These are phyloP conservation scores for Saiga tatarica DNA, from an alignment of 2,113 vertebrate species.

Conservation along the genomic window DNA sequence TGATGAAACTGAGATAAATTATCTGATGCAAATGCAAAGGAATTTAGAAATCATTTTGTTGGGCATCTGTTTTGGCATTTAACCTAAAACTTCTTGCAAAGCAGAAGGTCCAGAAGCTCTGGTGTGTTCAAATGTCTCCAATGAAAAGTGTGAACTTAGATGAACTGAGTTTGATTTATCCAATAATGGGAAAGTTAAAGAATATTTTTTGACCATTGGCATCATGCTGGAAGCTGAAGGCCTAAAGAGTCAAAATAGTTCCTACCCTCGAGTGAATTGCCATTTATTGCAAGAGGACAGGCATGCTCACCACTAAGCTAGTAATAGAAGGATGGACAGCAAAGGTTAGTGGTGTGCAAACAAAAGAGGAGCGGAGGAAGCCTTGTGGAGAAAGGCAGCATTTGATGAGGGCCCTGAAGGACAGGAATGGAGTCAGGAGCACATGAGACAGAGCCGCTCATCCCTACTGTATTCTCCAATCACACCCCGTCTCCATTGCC, in stretches of 20 bases:
- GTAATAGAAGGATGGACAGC: neutral
- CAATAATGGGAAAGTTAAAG: neutral
- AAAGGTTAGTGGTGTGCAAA: neutral
- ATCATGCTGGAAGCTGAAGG: neutral
- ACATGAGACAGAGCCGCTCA: neutral
- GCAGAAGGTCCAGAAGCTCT: neutral
- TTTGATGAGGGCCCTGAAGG: neutral
- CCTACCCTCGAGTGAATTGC: neutral
- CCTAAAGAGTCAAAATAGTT: neutral
- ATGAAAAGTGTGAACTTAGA: neutral
- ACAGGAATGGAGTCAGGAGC: neutral
- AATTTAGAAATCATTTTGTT: conserved; percentile 15
- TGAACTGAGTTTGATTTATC: neutral
- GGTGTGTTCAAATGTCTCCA: neutral
- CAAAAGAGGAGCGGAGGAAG: neutral
- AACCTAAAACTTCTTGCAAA: neutral
- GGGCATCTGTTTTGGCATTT: conserved; percentile 14
- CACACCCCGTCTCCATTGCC: neutral
- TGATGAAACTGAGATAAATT: conserved; percentile 45
- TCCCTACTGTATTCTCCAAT: neutral
- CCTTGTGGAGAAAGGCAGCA: neutral
- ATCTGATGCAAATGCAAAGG: conserved; percentile 28
- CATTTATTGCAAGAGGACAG: neutral
- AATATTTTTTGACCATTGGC: neutral
- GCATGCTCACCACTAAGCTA: neutral